Percentiles rank a stretch among this genome's conserved stretches.
Evolutionary conservation across 1,140 invertebrate species (phyloP).

Genomic region (Philotrypesis tridentata): DNA sequence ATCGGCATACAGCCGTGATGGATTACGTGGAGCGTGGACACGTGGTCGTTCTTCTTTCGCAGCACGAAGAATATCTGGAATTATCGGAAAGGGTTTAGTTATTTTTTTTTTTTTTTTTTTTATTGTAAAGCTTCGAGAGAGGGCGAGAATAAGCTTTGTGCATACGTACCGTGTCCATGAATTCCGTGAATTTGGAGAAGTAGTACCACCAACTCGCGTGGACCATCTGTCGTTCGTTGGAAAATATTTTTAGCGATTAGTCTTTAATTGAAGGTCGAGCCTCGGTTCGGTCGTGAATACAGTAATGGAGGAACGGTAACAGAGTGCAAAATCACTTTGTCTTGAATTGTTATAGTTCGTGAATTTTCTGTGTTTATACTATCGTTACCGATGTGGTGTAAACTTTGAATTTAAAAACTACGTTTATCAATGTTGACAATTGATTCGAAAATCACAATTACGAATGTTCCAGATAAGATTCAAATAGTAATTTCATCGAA

Average conservation of each 20-base stretch:
- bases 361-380: too few species aligned
- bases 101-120: too few species aligned
- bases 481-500: too few species aligned
- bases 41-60: slow-evolving; percentile 93
- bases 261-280: background rate
- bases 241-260: slow-evolving; percentile 55
- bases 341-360: too few species aligned
- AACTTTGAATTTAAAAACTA: too few species aligned
- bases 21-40: slow-evolving; percentile 94
- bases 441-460: too few species aligned
- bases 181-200: slow-evolving; percentile 96
- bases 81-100: too few species aligned
- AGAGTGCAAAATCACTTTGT: slow-evolving; percentile 15
- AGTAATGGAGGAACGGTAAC: background rate
- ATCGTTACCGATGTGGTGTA: too few species aligned
- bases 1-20: slow-evolving; percentile 98
- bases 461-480: too few species aligned
- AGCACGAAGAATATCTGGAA: slow-evolving; percentile 93
- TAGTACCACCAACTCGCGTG: slow-evolving; percentile 97
- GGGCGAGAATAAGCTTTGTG: too few species aligned
- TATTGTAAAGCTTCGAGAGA: too few species aligned
- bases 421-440: too few species aligned
- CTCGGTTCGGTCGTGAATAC: background rate
- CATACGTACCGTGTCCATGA: slow-evolving; percentile 94
- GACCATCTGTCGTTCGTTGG: slow-evolving; percentile 83